These are phyloP conservation scores for Danio albolineatus DNA, from an alignment of 2,797 vertebrate genomes.

Conservation along the genomic window DNA sequence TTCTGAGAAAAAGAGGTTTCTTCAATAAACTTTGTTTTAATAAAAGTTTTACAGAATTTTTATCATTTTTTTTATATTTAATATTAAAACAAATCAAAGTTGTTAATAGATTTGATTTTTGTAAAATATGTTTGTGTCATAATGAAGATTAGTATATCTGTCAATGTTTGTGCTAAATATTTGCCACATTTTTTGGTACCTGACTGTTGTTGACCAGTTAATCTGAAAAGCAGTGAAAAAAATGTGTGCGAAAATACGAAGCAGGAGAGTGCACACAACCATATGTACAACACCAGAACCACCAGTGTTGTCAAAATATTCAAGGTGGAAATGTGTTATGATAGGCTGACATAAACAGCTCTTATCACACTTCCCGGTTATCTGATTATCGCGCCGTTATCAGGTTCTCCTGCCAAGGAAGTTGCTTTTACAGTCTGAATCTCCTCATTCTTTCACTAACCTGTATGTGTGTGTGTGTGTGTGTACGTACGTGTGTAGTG, in stretches of 20 bases:
- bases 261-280: background rate
- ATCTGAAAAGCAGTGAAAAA: background rate
- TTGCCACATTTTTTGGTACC: background rate
- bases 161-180: background rate
- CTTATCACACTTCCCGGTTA: slow-evolving; percentile 35
- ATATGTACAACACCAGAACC: background rate
- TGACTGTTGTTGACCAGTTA: background rate
- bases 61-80: no score
- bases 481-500: background rate
- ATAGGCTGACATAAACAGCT: slow-evolving; percentile 20
- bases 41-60: no score
- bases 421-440: slow-evolving; percentile 14
- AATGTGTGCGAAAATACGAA: background rate
- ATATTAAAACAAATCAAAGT: no score
- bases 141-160: background rate
- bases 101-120: background rate
- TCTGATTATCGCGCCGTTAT: background rate
- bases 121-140: background rate
- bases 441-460: slow-evolving; percentile 29
- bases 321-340: slow-evolving; percentile 4
- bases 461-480: background rate
- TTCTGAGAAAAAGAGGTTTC: no score
- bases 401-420: slow-evolving; percentile 6
- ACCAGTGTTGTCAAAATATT: slow-evolving; percentile 19
- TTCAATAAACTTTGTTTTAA: no score